A percentile compares a stretch with the other conserved stretches of the same genome.
phyloP scores from a whole-genome alignment of 1,140 invertebrate species.

The Drosophila parvula region DNA sequence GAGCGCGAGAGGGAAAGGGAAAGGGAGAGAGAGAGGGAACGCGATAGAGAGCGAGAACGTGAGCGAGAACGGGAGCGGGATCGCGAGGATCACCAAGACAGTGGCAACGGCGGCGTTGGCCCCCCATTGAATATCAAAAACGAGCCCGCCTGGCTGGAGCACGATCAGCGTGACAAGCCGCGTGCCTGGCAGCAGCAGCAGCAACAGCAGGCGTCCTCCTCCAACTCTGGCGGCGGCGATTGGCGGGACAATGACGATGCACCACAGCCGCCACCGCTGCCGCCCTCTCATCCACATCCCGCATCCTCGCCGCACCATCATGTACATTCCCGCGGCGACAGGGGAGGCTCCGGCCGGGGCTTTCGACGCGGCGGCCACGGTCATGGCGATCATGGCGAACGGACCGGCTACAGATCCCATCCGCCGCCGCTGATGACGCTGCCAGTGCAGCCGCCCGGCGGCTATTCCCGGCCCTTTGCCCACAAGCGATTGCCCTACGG shows the following conservation, averaged over 20 bases:
- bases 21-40: conserved; percentile 20
- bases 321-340: conserved; percentile 62
- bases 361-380: conserved; percentile 67
- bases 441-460: conserved; percentile 74
- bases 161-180: conserved; percentile 74
- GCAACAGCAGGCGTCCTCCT: background rate
- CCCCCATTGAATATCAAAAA: conserved; percentile 43
- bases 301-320: conserved; percentile 69
- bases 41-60: conserved; percentile 62
- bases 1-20: conserved; percentile 60
- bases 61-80: conserved; percentile 57
- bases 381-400: conserved; percentile 61
- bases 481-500: conserved; percentile 77
- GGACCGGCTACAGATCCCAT: conserved; percentile 68
- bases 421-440: conserved; percentile 77
- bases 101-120: conserved; percentile 6
- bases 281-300: conserved; percentile 29
- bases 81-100: conserved; percentile 39
- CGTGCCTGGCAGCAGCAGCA: conserved; percentile 62
- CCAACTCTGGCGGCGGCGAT: conserved; percentile 50
- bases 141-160: conserved; percentile 72
- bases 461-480: conserved; percentile 71
- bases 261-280: conserved; percentile 24
- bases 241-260: conserved; percentile 71
- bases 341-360: conserved; percentile 62